phyloP scores from a whole-genome alignment of 2,888 invertebrate species.

The Lithophane semibrunnea region DNA sequence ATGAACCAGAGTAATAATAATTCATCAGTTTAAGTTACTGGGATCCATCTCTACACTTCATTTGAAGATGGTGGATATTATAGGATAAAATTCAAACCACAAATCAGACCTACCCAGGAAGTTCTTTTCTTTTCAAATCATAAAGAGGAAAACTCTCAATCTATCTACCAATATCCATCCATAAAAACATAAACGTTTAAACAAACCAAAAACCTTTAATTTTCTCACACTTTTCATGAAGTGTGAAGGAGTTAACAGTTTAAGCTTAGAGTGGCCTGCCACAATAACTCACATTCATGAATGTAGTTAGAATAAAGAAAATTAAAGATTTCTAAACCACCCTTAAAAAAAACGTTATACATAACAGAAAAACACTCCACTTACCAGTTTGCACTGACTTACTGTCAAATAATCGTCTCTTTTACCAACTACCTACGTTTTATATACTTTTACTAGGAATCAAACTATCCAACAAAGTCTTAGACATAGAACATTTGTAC shows the following conservation, averaged over 20 bases:
- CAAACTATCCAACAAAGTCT: background rate
- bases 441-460: constrained; percentile 16
- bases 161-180: background rate
- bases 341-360: background rate
- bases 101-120: background rate
- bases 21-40: no score
- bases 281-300: background rate
- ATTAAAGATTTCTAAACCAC: no score
- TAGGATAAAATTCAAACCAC: background rate
- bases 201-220: background rate
- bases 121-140: background rate
- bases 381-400: constrained; percentile 6
- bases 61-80: background rate
- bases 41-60: background rate
- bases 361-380: background rate
- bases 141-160: background rate
- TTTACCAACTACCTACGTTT: background rate
- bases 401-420: background rate
- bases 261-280: background rate
- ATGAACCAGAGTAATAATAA: background rate
- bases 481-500: constrained; percentile 11
- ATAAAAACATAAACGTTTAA: background rate
- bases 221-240: background rate
- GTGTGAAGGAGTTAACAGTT: background rate
- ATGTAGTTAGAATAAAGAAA: background rate